Percentiles rank a stretch among this genome's conserved stretches.
Conservation (phyloP, 2,888 invertebrate genomes). For the Sarcophaga caerulescens region DNA sequence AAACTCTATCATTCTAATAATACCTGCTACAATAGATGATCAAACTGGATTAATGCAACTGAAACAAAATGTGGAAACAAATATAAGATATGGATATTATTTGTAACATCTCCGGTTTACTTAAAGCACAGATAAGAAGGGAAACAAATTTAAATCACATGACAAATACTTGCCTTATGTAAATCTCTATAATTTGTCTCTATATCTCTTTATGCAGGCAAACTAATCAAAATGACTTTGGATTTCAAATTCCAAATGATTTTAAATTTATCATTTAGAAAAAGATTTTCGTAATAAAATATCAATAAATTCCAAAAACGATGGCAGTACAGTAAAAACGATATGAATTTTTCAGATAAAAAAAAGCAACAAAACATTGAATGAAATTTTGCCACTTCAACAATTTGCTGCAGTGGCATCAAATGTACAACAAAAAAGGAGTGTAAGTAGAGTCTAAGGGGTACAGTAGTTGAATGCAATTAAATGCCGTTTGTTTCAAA, state of each 20-base stretch:
- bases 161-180: too few relatives aligned
- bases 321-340: not conserved
- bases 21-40: too few relatives aligned
- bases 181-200: not conserved
- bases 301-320: not conserved
- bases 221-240: not conserved
- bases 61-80: too few relatives aligned
- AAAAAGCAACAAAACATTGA: not conserved
- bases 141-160: too few relatives aligned
- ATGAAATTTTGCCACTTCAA: not conserved
- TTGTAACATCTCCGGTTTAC: too few relatives aligned
- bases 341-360: not conserved
- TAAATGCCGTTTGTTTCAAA: constrained; percentile 51
- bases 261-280: not conserved
- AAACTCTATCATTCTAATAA: too few relatives aligned
- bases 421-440: not conserved
- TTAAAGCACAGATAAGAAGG: too few relatives aligned
- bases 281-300: not conserved
- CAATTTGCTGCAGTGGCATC: not conserved
- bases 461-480: constrained; percentile 47
- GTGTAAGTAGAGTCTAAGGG: not conserved
- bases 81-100: too few relatives aligned
- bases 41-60: too few relatives aligned
- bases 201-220: not conserved
- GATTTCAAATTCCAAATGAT: not conserved